A percentile compares a stretch with the other conserved stretches of the same genome.
Evolutionary conservation across 2,888 invertebrate genomes (phyloP).

Genomic region (Notodonta dromedarius): DNA sequence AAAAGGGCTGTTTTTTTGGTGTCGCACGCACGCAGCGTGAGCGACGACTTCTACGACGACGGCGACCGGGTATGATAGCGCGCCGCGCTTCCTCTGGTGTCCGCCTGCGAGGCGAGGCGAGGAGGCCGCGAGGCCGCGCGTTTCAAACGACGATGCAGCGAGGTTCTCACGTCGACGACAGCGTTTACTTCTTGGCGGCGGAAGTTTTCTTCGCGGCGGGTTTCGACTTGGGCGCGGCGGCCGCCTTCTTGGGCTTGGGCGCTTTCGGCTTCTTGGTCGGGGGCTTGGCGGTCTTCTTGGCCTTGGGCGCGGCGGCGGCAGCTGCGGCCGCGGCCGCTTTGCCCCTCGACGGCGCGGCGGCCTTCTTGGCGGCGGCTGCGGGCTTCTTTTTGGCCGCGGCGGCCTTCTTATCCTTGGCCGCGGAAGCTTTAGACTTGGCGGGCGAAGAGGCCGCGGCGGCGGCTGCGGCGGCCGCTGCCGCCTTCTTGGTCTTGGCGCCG

Average conservation of each 20-base stretch:
- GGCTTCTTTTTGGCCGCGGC: constrained; percentile 45
- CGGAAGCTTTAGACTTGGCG: constrained; percentile 26
- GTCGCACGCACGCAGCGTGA: too few relatives aligned
- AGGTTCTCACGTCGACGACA: background rate
- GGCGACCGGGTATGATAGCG: background rate
- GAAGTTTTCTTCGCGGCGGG: constrained; percentile 37
- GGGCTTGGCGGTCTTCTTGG: constrained; percentile 47
- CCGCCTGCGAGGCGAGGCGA: too few relatives aligned
- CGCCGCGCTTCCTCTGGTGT: too few relatives aligned
- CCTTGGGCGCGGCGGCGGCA: constrained; percentile 38
- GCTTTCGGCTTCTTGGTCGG: constrained; percentile 63
- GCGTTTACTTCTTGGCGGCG: constrained; percentile 33
- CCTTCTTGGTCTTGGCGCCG: constrained; percentile 78
- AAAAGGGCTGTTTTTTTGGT: constrained; percentile 29
- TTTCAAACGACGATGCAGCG: background rate
- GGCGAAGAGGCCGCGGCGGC: constrained; percentile 22
- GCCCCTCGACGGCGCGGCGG: constrained; percentile 36
- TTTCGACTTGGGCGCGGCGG: constrained; percentile 38
- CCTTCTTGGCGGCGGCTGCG: constrained; percentile 42
- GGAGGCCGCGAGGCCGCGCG: too few relatives aligned
- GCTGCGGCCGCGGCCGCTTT: constrained; percentile 21
- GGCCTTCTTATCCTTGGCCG: constrained; percentile 43
- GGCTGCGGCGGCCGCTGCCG: constrained; percentile 13
- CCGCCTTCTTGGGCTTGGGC: constrained; percentile 62
- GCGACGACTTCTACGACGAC: too few relatives aligned